phyloP scores from a whole-genome alignment of 2,797 vertebrate genomes.

The Neostethus bicornis region DNA sequence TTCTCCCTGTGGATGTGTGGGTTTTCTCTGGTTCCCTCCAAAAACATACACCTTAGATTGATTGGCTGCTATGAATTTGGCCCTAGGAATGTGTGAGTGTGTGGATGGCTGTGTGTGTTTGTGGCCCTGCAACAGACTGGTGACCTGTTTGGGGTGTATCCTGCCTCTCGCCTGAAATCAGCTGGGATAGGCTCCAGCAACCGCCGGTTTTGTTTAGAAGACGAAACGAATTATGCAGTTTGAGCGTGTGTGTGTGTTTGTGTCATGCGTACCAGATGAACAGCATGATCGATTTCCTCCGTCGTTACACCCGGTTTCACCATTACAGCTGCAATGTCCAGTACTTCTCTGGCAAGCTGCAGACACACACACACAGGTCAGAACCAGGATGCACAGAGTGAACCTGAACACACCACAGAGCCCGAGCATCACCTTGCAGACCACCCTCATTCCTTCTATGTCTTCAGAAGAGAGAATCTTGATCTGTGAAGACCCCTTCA shows the following conservation, averaged over 20 bases:
- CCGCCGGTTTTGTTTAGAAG: no score
- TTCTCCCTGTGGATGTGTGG: no score
- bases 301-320: slow-evolving; percentile 95
- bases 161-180: no score
- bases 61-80: no score
- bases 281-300: slow-evolving; percentile 97
- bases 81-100: no score
- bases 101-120: no score
- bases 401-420: accelerated
- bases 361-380: slow-evolving; percentile 28
- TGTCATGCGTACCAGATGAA: slow-evolving; percentile 88
- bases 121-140: no score
- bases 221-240: no score
- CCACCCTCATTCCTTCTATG: slow-evolving; percentile 94
- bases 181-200: no score
- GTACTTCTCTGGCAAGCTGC: slow-evolving; percentile 94
- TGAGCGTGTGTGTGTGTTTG: not conserved
- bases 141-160: no score
- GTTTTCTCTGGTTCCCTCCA: no score
- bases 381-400: not conserved
- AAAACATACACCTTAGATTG: no score
- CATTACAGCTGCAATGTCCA: slow-evolving; percentile 95
- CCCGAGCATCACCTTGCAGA: slow-evolving; percentile 85
- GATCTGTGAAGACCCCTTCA: slow-evolving; percentile 99
- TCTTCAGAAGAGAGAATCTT: slow-evolving; percentile 93